A percentile compares a stretch with the other conserved stretches of the same genome.
These are phyloP conservation scores for Drosophila bocqueti DNA, from an alignment of 1,140 invertebrate species.

Conservation along the genomic window DNA sequence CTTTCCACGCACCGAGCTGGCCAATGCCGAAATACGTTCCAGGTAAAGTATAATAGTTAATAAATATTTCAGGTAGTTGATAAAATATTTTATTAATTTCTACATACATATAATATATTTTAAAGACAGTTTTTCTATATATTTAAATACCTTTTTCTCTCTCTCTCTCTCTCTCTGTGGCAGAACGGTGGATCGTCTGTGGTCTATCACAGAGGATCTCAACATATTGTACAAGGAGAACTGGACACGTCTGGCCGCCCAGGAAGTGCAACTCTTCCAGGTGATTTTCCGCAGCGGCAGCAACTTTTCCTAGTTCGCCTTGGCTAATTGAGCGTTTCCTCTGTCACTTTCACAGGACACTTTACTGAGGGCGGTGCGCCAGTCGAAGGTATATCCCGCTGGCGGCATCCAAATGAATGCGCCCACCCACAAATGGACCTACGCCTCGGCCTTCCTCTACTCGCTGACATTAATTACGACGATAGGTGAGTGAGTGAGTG, in stretches of 20 bases:
- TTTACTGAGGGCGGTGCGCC: constrained; percentile 81
- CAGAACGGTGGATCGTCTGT: constrained; percentile 92
- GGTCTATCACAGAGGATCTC: constrained; percentile 97
- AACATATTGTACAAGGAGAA: constrained; percentile 98
- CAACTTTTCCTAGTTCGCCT: neutral
- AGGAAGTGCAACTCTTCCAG: constrained; percentile 95
- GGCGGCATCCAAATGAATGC: constrained; percentile 85
- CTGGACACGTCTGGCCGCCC: constrained; percentile 94
- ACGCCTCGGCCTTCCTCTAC: constrained; percentile 96
- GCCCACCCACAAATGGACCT: constrained; percentile 92
- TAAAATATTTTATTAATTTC: neutral
- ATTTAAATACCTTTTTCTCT: neutral
- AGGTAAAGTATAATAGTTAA: constrained; percentile 37
- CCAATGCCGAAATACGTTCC: constrained; percentile 85
- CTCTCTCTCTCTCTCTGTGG: too few relatives aligned
- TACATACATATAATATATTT: neutral
- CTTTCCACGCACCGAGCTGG: constrained; percentile 86
- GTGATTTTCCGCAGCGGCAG: constrained; percentile 81
- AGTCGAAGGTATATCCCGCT: constrained; percentile 80
- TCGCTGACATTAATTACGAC: constrained; percentile 98
- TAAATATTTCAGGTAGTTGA: neutral
- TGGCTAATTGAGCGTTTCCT: constrained; percentile 27
- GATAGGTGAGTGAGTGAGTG: constrained; percentile 90
- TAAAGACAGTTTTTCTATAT: neutral
- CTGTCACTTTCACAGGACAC: constrained; percentile 76